Base-by-base conservation (phyloP, 2,888 invertebrate genomes). In the Herminia tarsipennalis region DNA sequence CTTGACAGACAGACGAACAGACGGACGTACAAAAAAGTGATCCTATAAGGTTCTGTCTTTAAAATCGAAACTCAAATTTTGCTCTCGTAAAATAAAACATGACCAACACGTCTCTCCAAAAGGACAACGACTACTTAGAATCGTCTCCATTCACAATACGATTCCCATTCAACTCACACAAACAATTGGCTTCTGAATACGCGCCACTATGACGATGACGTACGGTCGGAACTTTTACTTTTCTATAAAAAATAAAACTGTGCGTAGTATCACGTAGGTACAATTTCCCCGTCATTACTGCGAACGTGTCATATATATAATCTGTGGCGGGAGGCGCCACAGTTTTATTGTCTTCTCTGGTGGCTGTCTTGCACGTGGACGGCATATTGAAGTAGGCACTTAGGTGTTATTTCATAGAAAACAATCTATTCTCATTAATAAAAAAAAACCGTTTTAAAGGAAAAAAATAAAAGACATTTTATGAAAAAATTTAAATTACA, bases 241-340 rank as follows among this genome's bases (percentile, higher is more conserved):
- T 86, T 78, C 44, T 56, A 51, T 62, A 76, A 74, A 75, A 63
- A 74, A 74, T 69, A 72, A 66, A 66, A 64, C 64, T 56, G 61
- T 63, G 58, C 66, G 73, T 70, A 67, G 46, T 66, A 73, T 87
- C 90, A 91, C 90, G 90, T 91, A 81, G 72, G 53, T 64, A 79
- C 81, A 83, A 88, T 90, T 88, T 84, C 75, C 77, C 71, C 74
- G 78, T 88, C 88, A 90, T 89, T 91, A 89, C 66, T 50, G 49
- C 24, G 78, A 69, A 89, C 88, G 89, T 89, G 89, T 81, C 73
- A 83, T 83, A 36, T 47, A 41, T 47, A 29, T 41, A 86, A 84
- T 86, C 83, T 76, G 79, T 81, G 78, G 66, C 72, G 79, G 73
- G 64, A 85, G 90, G 90, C 90, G 90, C 91, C 90, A 83, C 70